These are phyloP conservation scores for Nycticebus coucang DNA, from an alignment of 2,113 vertebrate species.

Conservation along the genomic window DNA sequence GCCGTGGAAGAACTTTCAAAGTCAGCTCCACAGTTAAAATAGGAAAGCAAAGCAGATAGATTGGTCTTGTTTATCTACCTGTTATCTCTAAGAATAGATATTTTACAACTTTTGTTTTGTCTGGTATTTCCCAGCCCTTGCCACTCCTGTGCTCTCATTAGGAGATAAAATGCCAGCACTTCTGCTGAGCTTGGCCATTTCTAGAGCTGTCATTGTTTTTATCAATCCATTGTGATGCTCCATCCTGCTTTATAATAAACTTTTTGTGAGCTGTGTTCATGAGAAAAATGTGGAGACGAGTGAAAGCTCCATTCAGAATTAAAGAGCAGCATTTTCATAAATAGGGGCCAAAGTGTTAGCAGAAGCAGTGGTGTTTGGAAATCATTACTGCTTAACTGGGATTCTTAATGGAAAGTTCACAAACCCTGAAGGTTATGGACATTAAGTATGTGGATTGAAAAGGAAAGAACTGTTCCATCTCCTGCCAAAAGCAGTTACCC, in stretches of 20 bases:
- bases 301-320: constrained; percentile 4
- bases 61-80: not conserved
- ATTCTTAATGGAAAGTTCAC: constrained; percentile 36
- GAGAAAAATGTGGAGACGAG: constrained; percentile 32
- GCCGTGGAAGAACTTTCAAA: not conserved
- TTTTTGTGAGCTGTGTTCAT: not conserved
- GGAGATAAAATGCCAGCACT: not conserved
- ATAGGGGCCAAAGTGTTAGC: not conserved
- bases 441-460: not conserved
- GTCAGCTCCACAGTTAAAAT: not conserved
- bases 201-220: not conserved
- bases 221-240: not conserved
- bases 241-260: not conserved
- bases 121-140: not conserved
- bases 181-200: not conserved
- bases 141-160: not conserved
- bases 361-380: not conserved
- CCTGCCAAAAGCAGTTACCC: not conserved
- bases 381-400: not conserved
- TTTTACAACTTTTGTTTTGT: not conserved
- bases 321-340: constrained; percentile 30
- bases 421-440: not conserved
- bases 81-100: not conserved
- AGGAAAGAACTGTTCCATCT: not conserved
- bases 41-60: not conserved